A percentile compares a stretch with the other conserved stretches of the same genome.
Conservation (phyloP, 2,888 invertebrate genomes). For the Lagria hirta region DNA sequence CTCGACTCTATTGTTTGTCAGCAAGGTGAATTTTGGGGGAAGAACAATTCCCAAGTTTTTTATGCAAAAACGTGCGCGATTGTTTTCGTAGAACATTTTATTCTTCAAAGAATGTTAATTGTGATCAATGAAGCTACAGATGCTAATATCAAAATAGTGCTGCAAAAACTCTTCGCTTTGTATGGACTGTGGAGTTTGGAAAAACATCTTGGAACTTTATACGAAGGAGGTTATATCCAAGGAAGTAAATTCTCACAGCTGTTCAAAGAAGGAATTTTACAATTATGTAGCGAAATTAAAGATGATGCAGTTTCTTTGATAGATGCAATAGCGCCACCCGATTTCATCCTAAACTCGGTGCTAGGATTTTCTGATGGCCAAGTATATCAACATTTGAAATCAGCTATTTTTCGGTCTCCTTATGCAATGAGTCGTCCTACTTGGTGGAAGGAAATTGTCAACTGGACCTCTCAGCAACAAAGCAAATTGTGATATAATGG, state of each 20-base stretch:
- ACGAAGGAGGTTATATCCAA: constrained; percentile 58
- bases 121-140: constrained; percentile 55
- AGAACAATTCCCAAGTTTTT: constrained; percentile 85
- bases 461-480: constrained; percentile 15
- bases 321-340: constrained; percentile 85
- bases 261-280: constrained; percentile 69
- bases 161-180: constrained; percentile 63
- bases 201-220: constrained; percentile 74
- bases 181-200: constrained; percentile 73
- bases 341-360: constrained; percentile 81
- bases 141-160: constrained; percentile 56
- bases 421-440: constrained; percentile 67
- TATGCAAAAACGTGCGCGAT: constrained; percentile 76
- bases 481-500: constrained; percentile 23
- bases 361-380: constrained; percentile 86
- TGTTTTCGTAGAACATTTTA: constrained; percentile 72
- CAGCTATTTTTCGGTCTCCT: constrained; percentile 64
- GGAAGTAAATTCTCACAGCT: constrained; percentile 59
- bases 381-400: constrained; percentile 74
- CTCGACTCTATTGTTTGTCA: constrained; percentile 54
- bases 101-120: constrained; percentile 58
- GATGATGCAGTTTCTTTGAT: constrained; percentile 75
- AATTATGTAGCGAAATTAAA: constrained; percentile 63
- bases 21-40: constrained; percentile 69
- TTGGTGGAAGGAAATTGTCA: constrained; percentile 76